Percentiles rank a stretch among this genome's conserved stretches.
Evolutionary conservation across 2,797 vertebrate species (phyloP).

Genomic region (Melanotaenia trifasciata): DNA sequence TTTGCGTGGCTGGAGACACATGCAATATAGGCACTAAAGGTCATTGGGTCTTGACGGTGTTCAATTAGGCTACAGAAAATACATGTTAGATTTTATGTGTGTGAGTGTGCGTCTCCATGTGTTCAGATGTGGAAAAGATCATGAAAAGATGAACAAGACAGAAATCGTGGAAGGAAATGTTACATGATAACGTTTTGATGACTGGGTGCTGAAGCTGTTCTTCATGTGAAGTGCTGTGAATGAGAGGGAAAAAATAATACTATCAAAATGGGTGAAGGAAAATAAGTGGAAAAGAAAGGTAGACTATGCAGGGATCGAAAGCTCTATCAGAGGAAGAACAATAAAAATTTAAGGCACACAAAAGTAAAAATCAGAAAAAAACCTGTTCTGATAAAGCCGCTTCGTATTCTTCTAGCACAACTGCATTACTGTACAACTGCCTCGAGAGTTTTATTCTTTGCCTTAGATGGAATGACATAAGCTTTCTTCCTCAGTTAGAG

Average conservation of each 20-base stretch:
- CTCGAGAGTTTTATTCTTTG: conserved; percentile 11
- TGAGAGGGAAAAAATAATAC: background rate
- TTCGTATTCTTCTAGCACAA: conserved; percentile 17
- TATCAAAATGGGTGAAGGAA: background rate
- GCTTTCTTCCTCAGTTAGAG: conserved; percentile 36
- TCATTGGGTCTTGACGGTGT: conserved; percentile 49
- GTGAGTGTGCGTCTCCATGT: background rate
- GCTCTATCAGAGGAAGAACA: background rate
- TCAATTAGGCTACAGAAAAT: conserved; percentile 16
- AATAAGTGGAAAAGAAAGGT: background rate
- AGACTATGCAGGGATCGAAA: background rate
- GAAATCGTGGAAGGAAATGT: conserved; percentile 7
- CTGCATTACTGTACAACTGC: conserved; percentile 16
- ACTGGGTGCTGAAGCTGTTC: background rate
- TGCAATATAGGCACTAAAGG: conserved; percentile 45
- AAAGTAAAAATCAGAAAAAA: conserved; percentile 8
- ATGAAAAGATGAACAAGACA: background rate
- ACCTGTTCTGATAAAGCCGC: background rate
- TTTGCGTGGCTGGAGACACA: conserved; percentile 57
- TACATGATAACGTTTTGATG: background rate
- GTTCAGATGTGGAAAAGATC: background rate
- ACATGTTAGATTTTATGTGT: conserved; percentile 7
- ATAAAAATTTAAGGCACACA: background rate
- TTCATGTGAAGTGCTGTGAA: background rate
- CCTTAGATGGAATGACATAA: conserved; percentile 53